Evolutionary conservation across 2,888 invertebrate species (phyloP), one percentile per base, ranked within the genome.

Genomic region (Pimpla rufipes): DNA sequence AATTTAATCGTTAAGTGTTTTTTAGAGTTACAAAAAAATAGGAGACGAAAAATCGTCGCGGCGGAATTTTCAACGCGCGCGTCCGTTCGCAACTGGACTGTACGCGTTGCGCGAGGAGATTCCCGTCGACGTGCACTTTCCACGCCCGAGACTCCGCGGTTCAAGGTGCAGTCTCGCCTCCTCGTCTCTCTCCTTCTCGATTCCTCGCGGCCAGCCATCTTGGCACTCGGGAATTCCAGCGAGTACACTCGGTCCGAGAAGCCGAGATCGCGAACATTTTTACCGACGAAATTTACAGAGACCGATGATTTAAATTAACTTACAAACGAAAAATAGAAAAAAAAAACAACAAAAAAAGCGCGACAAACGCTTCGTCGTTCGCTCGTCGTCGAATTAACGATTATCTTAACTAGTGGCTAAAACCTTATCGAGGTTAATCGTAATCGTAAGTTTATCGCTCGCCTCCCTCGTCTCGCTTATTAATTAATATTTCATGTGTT

Each of bases 131-230:
- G 81, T 75, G 64, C 13, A 70, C 88, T 87, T 42, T 75, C 79
- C 84, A 84, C 84, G 88, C 85, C 81, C 79, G 85, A 78, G 78
- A 75, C 52, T 67, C 57, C 57, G 68, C 52, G 83, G 89, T 89
- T 89, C 89, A 90, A 91, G 89, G 90, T 91, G 90, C 90, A 90
- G 87, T 91, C n/a, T n/a, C 89, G 90, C 90, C 91, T 90, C 88
- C 88, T 70, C 77, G n/a, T 79, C 47, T 29, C 29, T 29, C 29
- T 29, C 29, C 67, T 10, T 35, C 80, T 52, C 80, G 73, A 64
- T 57, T 23, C 52, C 77, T 73, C 50, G n/a, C n/a, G 74, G 47
- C 21, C 74, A 37, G 50, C 73, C 86, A 83, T 86, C 84, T 86
- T 87, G 85, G 70, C 82, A 64, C 75, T 47, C 77, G 81, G 83